Percentiles rank a stretch among this genome's conserved stretches.
These are phyloP conservation scores for Branchinecta lindahli DNA, from an alignment of 1,140 invertebrate genomes.

Conservation along the genomic window DNA sequence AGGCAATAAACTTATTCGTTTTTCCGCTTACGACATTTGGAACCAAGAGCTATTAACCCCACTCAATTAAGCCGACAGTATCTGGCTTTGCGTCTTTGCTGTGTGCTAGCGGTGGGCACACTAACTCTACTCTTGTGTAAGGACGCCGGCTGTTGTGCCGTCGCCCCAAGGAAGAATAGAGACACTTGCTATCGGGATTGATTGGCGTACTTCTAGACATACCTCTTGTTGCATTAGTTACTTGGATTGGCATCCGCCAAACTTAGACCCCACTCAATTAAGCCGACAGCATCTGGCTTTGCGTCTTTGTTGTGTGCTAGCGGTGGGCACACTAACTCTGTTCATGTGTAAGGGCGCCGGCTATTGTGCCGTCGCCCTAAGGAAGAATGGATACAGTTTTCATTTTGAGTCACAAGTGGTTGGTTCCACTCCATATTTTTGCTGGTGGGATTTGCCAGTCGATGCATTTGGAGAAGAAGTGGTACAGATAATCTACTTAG, in stretches of 20 bases:
- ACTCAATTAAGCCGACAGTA: conserved; percentile 10
- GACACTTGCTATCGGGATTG: not conserved
- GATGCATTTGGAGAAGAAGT: too few species aligned
- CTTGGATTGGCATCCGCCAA: too few species aligned
- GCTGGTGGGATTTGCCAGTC: too few species aligned
- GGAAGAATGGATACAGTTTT: too few species aligned
- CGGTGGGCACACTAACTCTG: not conserved
- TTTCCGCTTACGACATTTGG: not conserved
- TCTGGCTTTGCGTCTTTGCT: not conserved
- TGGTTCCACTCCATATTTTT: too few species aligned
- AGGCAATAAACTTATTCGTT: not conserved
- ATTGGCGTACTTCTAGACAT: too few species aligned
- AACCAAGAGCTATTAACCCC: not conserved
- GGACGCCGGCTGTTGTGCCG: not conserved
- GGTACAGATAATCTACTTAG: too few species aligned
- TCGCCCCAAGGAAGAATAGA: not conserved
- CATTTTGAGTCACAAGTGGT: too few species aligned
- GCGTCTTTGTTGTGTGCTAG: not conserved
- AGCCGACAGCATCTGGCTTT: not conserved
- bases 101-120: conserved; percentile 4
- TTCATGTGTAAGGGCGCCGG: not conserved
- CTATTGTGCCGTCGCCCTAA: too few species aligned
- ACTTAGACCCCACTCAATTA: not conserved
- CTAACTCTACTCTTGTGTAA: not conserved
- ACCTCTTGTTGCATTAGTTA: too few species aligned